These are phyloP conservation scores for Galerucella pusilla DNA, from an alignment of 2,888 invertebrate species.

Conservation along the genomic window DNA sequence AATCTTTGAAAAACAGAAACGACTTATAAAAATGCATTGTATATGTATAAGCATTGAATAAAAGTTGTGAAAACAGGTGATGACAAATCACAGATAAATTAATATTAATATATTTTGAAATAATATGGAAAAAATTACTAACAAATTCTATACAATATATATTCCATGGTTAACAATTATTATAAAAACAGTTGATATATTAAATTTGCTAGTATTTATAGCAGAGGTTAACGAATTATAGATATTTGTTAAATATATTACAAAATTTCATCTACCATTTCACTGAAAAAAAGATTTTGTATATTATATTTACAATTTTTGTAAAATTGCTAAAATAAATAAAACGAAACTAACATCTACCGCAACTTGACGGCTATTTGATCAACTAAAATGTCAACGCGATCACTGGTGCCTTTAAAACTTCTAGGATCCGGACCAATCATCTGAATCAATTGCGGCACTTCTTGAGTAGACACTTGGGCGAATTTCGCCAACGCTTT, in stretches of 20 bases:
- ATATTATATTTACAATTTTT: too few species aligned
- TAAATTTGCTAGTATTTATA: too few species aligned
- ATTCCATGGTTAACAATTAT: neutral
- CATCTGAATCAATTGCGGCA: slow-evolving; percentile 90
- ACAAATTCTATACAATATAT: neutral
- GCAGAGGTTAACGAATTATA: too few species aligned
- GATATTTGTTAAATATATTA: too few species aligned
- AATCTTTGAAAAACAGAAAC: slow-evolving; percentile 17
- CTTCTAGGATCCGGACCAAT: slow-evolving; percentile 88
- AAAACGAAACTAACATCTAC: slow-evolving; percentile 12
- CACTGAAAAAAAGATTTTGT: too few species aligned
- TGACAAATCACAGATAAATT: slow-evolving; percentile 21
- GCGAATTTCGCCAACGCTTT: slow-evolving; percentile 80
- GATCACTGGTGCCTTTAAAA: slow-evolving; percentile 83
- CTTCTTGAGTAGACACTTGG: slow-evolving; percentile 82
- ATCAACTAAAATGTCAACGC: slow-evolving; percentile 85
- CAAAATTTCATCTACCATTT: too few species aligned
- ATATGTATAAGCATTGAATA: neutral
- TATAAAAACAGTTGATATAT: neutral
- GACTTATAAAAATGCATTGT: slow-evolving; percentile 20
- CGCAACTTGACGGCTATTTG: slow-evolving; percentile 65
- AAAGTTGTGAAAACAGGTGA: slow-evolving; percentile 3
- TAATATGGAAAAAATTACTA: neutral
- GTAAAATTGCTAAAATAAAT: neutral
- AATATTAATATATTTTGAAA: neutral